Evolutionary conservation across 2,888 invertebrate genomes (phyloP).

Genomic region (Epicampocera succincta): DNA sequence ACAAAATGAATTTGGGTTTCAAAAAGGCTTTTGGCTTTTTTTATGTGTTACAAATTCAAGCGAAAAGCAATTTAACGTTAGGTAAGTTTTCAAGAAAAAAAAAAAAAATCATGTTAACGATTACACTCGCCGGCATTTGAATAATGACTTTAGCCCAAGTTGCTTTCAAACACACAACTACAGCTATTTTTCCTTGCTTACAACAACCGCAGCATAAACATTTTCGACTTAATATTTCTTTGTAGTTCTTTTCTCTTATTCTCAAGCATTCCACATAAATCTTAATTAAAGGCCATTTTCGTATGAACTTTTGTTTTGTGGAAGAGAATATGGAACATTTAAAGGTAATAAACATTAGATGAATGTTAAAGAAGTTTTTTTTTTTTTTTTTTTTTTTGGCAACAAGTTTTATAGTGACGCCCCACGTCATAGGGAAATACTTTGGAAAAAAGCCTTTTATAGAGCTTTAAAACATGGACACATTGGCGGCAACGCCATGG

Average conservation of each 20-base stretch:
- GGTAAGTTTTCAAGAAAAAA: slow-evolving; percentile 42
- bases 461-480: too few relatives aligned
- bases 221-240: slow-evolving; percentile 13
- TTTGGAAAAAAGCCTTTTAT: too few relatives aligned
- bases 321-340: slow-evolving; percentile 30
- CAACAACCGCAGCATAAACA: background rate
- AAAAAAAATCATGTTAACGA: slow-evolving; percentile 26
- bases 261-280: slow-evolving; percentile 48
- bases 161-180: background rate
- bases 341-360: slow-evolving; percentile 24
- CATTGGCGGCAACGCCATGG: too few relatives aligned
- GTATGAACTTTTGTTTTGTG: slow-evolving; percentile 33
- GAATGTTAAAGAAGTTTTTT: slow-evolving; percentile 17
- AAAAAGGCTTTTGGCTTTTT: slow-evolving; percentile 25
- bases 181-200: background rate
- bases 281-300: slow-evolving; percentile 43
- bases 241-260: slow-evolving; percentile 15
- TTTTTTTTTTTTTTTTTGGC: too few relatives aligned
- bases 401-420: slow-evolving; percentile 1
- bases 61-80: slow-evolving; percentile 69
- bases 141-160: slow-evolving; percentile 3
- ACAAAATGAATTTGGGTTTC: slow-evolving; percentile 47
- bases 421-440: too few relatives aligned
- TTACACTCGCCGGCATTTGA: slow-evolving; percentile 10
- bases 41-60: slow-evolving; percentile 65